Conservation (phyloP, 2,113 vertebrate species). For the Rattus norvegicus region DNA sequence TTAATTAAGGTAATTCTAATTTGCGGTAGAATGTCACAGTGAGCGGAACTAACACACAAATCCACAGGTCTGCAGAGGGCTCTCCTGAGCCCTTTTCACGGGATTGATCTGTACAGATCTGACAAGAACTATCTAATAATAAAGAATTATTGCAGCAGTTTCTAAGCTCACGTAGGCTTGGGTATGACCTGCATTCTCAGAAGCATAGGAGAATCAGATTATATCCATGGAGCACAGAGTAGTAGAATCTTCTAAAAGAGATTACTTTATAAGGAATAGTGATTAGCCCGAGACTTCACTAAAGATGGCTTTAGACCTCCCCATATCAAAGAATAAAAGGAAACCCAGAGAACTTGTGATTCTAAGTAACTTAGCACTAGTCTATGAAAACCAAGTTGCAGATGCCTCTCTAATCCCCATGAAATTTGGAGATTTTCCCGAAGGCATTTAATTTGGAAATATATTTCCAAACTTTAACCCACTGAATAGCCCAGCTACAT, state of each 20-base stretch:
- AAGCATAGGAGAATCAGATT: neutral
- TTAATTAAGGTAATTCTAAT: neutral
- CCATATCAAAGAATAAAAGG: neutral
- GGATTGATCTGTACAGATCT: neutral
- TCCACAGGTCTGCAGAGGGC: neutral
- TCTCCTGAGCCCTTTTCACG: neutral
- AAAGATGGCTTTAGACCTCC: neutral
- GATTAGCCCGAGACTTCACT: neutral
- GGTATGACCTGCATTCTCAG: neutral
- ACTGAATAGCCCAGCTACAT: neutral
- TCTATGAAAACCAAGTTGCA: neutral
- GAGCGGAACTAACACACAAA: neutral
- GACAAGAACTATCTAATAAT: neutral
- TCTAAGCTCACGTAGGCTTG: neutral
- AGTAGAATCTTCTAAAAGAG: neutral
- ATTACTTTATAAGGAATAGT: neutral
- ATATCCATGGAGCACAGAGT: neutral
- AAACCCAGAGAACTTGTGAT: neutral
- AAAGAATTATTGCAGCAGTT: neutral
- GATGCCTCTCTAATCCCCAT: neutral
- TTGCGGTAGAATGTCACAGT: neutral
- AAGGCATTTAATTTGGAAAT: neutral
- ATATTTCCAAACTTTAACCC: neutral
- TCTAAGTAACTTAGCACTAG: neutral
- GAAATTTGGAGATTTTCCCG: neutral